Conservation (phyloP, 2,797 vertebrate species). For the Heterohyrax brucei region DNA sequence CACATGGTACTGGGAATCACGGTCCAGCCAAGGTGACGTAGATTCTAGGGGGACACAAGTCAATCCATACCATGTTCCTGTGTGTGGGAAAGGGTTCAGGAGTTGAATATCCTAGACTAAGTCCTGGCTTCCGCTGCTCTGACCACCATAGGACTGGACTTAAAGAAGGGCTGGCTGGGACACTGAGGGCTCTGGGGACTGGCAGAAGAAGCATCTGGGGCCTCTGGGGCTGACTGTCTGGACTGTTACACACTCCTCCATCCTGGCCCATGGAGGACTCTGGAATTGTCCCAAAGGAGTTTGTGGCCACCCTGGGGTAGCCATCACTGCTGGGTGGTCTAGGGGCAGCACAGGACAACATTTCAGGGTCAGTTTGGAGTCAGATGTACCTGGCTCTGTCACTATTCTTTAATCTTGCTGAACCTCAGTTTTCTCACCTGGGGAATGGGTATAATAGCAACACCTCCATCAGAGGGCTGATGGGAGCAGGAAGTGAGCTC, state of each 20-base stretch:
- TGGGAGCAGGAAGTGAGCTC: too few species aligned
- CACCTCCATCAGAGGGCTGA: not conserved
- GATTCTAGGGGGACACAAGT: too few species aligned
- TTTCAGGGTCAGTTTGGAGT: not conserved
- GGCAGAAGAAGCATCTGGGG: not conserved
- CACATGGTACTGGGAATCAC: too few species aligned
- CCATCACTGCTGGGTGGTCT: not conserved
- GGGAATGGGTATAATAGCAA: not conserved
- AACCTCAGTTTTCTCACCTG: constrained; percentile 6
- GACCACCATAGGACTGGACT: not conserved
- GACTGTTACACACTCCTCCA: not conserved
- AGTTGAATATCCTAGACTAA: not conserved
- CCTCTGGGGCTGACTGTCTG: not conserved
- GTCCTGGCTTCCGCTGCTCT: not conserved
- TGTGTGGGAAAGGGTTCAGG: not conserved
- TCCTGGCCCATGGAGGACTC: not conserved
- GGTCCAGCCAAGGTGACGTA: too few species aligned
- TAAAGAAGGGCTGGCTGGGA: not conserved
- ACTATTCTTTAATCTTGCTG: not conserved
- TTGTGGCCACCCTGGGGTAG: too few species aligned
- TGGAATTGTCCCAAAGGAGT: not conserved
- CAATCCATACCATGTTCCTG: too few species aligned
- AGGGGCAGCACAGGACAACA: too few species aligned
- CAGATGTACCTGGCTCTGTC: not conserved
- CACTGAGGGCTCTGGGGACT: not conserved